A percentile compares a stretch with the other conserved stretches of the same genome.
Conservation (phyloP, 2,113 vertebrate species). For the Osmerus mordax region DNA sequence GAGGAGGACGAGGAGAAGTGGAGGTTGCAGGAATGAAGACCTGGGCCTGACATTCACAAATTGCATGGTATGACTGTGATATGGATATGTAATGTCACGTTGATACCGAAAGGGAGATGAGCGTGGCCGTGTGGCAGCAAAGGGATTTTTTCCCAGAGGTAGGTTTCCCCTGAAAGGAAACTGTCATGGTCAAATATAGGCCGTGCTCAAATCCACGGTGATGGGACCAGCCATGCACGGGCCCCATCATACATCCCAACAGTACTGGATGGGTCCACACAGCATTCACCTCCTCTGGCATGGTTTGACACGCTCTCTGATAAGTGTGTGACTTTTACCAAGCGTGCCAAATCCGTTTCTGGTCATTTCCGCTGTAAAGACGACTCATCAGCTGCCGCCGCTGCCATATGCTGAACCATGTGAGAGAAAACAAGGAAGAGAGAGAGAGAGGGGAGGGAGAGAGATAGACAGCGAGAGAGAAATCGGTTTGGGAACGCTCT, state of each 20-base stretch:
- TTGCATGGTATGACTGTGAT: too few species aligned
- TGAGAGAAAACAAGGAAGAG: constrained; percentile 20
- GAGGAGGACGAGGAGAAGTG: constrained; percentile 57
- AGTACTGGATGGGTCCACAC: constrained; percentile 40
- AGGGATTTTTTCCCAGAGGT: not conserved
- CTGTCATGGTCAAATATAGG: too few species aligned
- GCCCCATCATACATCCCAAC: constrained; percentile 13
- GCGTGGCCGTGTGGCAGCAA: too few species aligned
- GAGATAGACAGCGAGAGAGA: constrained; percentile 17
- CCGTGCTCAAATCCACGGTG: too few species aligned
- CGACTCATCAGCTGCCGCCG: constrained; percentile 55
- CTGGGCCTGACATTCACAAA: not conserved
- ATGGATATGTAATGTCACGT: too few species aligned
- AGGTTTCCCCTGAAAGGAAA: not conserved
- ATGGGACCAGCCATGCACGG: too few species aligned
- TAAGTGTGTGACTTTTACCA: constrained; percentile 57
- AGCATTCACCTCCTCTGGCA: constrained; percentile 44
- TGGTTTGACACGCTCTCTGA: constrained; percentile 52
- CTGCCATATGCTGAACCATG: constrained; percentile 59
- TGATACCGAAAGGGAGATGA: too few species aligned
- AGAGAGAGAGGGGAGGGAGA: not conserved
- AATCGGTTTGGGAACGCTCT: constrained; percentile 52
- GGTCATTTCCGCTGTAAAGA: constrained; percentile 61
- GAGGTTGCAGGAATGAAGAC: not conserved
- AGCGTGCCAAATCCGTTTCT: constrained; percentile 56